A percentile compares a stretch with the other conserved stretches of the same genome.
These are phyloP conservation scores for Characodon lateralis DNA, from an alignment of 2,797 vertebrate species.

Conservation along the genomic window DNA sequence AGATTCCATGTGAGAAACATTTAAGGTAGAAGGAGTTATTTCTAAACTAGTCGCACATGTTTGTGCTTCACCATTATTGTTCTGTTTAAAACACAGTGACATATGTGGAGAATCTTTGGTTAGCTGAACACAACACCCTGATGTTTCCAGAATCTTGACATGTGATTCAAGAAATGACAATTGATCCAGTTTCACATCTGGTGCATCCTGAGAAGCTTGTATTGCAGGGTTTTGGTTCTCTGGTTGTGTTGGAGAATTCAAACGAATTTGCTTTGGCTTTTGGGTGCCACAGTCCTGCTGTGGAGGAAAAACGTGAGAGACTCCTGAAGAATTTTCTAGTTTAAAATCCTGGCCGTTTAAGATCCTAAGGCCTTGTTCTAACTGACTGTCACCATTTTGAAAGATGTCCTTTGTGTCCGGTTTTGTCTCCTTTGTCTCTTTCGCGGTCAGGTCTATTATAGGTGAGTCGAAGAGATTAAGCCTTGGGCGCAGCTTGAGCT, in stretches of 20 bases:
- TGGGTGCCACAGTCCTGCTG: constrained; percentile 20
- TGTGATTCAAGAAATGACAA: constrained; percentile 41
- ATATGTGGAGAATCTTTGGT: constrained; percentile 18
- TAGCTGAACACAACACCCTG: constrained; percentile 5
- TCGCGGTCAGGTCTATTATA: constrained; percentile 64
- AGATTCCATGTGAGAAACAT: constrained; percentile 7
- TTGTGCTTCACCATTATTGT: background rate
- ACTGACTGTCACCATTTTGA: background rate
- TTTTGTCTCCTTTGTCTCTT: background rate
- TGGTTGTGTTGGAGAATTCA: constrained; percentile 17
- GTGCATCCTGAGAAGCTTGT: background rate
- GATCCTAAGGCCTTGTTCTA: background rate
- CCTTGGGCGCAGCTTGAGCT: constrained; percentile 35
- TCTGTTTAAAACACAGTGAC: constrained; percentile 10
- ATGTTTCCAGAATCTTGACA: constrained; percentile 17
- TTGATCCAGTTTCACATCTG: constrained; percentile 41
- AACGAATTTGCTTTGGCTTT: constrained; percentile 13
- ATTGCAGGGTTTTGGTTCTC: background rate
- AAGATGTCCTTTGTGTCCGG: background rate
- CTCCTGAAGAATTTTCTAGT: background rate
- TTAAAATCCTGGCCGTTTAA: constrained; percentile 2
- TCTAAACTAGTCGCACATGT: constrained; percentile 5
- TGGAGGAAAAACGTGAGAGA: background rate
- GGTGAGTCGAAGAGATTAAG: background rate
- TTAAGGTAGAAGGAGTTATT: background rate